These are phyloP conservation scores for Onychomys arenicola DNA, from an alignment of 2,797 vertebrate genomes.

Conservation along the genomic window DNA sequence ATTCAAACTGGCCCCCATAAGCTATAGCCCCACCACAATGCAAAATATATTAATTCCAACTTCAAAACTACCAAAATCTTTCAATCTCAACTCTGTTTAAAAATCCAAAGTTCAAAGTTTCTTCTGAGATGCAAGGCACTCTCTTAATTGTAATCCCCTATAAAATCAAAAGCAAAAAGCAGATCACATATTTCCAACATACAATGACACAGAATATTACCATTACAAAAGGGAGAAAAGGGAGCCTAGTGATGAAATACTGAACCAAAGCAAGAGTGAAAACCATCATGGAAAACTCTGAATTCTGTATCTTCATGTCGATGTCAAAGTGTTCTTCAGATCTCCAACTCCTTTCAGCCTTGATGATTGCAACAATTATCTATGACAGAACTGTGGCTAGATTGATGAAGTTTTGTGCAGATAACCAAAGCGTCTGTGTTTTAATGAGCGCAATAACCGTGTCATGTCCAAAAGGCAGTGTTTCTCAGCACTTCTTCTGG, in stretches of 20 bases:
- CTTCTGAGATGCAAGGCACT: background rate
- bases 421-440: background rate
- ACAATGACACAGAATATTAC: background rate
- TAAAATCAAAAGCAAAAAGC: background rate
- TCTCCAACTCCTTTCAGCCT: background rate
- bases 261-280: background rate
- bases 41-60: background rate
- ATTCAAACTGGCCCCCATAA: background rate
- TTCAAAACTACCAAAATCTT: background rate
- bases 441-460: background rate
- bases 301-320: background rate
- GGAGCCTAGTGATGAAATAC: background rate
- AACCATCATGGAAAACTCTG: background rate
- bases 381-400: background rate
- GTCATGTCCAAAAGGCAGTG: background rate
- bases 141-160: background rate
- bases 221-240: background rate
- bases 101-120: background rate
- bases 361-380: background rate
- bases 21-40: background rate
- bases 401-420: background rate
- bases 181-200: background rate
- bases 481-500: background rate
- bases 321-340: background rate
- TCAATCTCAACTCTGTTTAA: background rate